These are phyloP conservation scores for Drosophila anomalata DNA, from an alignment of 2,888 invertebrate species.

Conservation along the genomic window DNA sequence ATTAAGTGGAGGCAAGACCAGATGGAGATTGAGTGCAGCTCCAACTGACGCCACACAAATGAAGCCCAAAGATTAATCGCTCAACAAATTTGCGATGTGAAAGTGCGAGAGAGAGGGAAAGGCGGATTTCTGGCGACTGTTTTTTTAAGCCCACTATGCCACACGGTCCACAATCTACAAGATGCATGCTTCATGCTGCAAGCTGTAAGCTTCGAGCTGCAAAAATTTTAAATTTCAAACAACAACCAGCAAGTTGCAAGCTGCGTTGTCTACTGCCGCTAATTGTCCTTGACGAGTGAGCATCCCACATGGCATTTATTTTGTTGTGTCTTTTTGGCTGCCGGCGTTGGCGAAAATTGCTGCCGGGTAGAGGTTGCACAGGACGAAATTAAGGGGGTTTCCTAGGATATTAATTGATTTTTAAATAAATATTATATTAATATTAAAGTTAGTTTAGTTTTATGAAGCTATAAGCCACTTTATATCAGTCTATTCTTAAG, in stretches of 20 bases:
- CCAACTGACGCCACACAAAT: conserved; percentile 56
- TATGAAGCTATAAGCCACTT: too few species aligned
- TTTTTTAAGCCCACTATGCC: conserved; percentile 4
- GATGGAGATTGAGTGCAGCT: conserved; percentile 71
- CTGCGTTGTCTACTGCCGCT: conserved; percentile 64
- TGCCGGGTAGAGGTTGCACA: conserved; percentile 63
- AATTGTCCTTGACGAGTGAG: conserved; percentile 73
- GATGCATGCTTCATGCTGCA: conserved; percentile 5
- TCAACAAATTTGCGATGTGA: conserved; percentile 68
- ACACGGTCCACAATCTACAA: conserved; percentile 7
- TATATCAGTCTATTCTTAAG: too few species aligned
- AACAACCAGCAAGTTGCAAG: conserved; percentile 15
- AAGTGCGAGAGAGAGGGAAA: conserved; percentile 59
- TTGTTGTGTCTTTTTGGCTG: conserved; percentile 55
- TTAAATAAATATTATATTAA: not conserved
- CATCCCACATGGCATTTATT: conserved; percentile 70
- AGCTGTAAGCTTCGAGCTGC: conserved; percentile 12
- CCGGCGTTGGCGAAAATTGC: conserved; percentile 66
- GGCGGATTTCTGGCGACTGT: conserved; percentile 36
- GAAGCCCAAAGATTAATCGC: conserved; percentile 61
- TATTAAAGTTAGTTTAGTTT: too few species aligned
- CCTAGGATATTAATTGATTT: too few species aligned
- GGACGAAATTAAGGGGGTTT: not conserved
- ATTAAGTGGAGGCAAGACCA: conserved; percentile 31
- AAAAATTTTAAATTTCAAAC: conserved; percentile 7